Conservation (phyloP, 1,140 invertebrate genomes). For the Bradynema listronoti region DNA sequence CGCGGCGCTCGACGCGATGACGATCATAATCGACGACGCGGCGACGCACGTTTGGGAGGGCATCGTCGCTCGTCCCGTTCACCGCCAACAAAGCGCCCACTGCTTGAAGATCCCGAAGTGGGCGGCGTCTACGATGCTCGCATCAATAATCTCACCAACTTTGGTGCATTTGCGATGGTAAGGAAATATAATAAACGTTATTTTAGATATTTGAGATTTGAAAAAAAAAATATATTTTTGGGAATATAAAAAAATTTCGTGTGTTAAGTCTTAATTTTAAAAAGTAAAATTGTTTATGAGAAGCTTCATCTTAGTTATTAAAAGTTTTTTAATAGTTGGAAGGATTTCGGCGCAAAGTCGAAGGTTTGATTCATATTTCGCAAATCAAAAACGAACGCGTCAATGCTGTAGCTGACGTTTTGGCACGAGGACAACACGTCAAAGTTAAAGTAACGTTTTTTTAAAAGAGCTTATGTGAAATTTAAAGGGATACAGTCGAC, state of each 20-base stretch:
- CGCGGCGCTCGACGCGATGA: conserved; percentile 10
- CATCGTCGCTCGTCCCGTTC: conserved; percentile 2
- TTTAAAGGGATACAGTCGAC: too few relatives aligned
- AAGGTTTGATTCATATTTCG: conserved; percentile 95
- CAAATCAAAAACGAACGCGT: conserved; percentile 83
- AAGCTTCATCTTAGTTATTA: not conserved
- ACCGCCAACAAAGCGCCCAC: too few relatives aligned
- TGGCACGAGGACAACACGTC: conserved; percentile 71
- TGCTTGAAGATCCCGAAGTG: conserved; percentile 61
- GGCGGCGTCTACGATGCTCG: conserved; percentile 80
- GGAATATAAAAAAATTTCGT: conserved; percentile 1
- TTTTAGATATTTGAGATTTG: not conserved
- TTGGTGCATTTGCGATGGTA: conserved; percentile 89
- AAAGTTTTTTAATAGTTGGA: conserved; percentile 68
- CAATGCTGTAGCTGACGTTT: conserved; percentile 85
- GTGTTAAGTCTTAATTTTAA: conserved; percentile 7
- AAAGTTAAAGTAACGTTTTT: conserved; percentile 83
- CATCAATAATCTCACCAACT: conserved; percentile 88
- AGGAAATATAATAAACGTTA: not conserved
- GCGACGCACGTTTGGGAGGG: too few relatives aligned
- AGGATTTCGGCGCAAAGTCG: conserved; percentile 75
- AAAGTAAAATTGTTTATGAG: not conserved
- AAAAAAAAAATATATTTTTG: conserved; percentile 1
- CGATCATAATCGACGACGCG: too few relatives aligned
- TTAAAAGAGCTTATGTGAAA: too few relatives aligned